Evolutionary conservation across 2,888 invertebrate species (phyloP).

Genomic region (Scaptomyza caliginosa): DNA sequence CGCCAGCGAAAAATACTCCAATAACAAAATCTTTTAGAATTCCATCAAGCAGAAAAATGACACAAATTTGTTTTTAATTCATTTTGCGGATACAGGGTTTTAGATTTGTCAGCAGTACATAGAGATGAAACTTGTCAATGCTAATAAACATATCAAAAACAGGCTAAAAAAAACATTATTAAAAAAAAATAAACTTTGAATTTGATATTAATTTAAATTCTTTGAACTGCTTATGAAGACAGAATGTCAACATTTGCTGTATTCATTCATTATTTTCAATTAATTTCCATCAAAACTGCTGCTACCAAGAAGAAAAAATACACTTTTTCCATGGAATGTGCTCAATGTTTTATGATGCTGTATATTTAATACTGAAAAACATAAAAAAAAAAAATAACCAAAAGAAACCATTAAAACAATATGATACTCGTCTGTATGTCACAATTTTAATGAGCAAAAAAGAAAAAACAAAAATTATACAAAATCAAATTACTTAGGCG

Average conservation of each 20-base stretch:
- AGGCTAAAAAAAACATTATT: not conserved
- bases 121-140: not conserved
- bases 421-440: not conserved
- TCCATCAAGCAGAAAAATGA: not conserved
- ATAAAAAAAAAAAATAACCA: not conserved
- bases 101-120: not conserved
- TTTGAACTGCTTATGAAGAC: no score
- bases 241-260: not conserved
- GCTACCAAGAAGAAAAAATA: not conserved
- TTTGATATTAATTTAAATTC: no score
- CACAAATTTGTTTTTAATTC: not conserved
- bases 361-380: not conserved
- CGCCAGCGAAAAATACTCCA: not conserved
- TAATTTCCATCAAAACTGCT: not conserved
- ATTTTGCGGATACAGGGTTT: conserved; percentile 7
- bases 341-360: not conserved
- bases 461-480: not conserved
- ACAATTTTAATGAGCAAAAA: conserved; percentile 6
- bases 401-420: not conserved
- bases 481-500: conserved; percentile 2
- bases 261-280: not conserved
- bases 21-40: not conserved
- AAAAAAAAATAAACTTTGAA: no score
- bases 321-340: not conserved
- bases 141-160: conserved; percentile 3